Percentiles rank a stretch among this genome's conserved stretches.
These are phyloP conservation scores for Ganaspis brasiliensis DNA, from an alignment of 2,888 invertebrate genomes.

Conservation along the genomic window DNA sequence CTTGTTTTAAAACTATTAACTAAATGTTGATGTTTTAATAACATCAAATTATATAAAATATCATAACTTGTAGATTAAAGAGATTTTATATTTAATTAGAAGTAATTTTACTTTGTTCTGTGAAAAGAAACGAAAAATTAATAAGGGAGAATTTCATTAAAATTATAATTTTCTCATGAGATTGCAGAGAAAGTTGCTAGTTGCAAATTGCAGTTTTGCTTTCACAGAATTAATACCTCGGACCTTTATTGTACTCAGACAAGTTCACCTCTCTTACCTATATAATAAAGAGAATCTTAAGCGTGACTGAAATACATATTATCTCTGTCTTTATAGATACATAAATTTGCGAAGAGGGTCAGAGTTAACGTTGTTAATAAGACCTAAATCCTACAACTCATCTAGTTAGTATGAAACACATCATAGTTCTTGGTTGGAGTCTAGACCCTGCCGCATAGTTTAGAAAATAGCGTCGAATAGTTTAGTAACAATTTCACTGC, in stretches of 20 bases:
- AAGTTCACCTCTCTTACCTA: neutral
- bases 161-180: neutral
- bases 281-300: constrained; percentile 7
- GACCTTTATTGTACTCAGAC: neutral
- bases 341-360: constrained; percentile 4
- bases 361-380: constrained; percentile 55
- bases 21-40: too few relatives aligned
- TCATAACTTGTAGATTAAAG: too few relatives aligned
- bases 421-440: constrained; percentile 47
- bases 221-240: constrained; percentile 5
- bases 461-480: constrained; percentile 70
- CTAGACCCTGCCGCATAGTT: constrained; percentile 67
- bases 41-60: too few relatives aligned
- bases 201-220: neutral
- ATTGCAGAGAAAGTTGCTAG: neutral
- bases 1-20: too few relatives aligned
- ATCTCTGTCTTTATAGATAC: constrained; percentile 19
- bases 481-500: constrained; percentile 71
- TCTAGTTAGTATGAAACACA: constrained; percentile 35
- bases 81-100: too few relatives aligned
- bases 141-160: neutral
- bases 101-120: too few relatives aligned
- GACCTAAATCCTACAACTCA: constrained; percentile 43
- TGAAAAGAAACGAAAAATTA: too few relatives aligned
- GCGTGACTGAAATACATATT: constrained; percentile 27